Evolutionary conservation across 2,888 invertebrate species (phyloP).

Genomic region (Antheraea yamamai): DNA sequence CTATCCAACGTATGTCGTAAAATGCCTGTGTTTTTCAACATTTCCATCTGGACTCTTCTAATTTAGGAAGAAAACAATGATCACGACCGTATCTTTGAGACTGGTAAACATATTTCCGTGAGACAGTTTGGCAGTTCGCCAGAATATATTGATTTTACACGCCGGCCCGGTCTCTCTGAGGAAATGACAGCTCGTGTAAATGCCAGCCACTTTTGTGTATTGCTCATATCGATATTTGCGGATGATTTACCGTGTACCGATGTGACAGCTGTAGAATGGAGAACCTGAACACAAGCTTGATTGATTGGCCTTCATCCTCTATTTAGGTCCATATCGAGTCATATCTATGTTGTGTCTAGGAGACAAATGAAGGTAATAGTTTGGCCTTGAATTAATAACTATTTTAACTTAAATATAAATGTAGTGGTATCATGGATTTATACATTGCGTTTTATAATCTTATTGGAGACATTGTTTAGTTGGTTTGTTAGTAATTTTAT

Average conservation of each 20-base stretch:
- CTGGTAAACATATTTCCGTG: constrained; percentile 57
- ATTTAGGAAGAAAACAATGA: constrained; percentile 57
- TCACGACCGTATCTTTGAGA: constrained; percentile 45
- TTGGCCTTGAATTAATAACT: background rate
- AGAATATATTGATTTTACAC: constrained; percentile 54
- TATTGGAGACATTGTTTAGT: background rate
- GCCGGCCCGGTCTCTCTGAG: constrained; percentile 11
- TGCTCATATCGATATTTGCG: constrained; percentile 12
- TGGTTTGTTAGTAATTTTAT: background rate
- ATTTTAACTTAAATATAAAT: background rate
- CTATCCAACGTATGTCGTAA: constrained; percentile 1
- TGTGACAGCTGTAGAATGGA: constrained; percentile 8
- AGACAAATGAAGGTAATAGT: background rate
- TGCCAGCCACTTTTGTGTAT: constrained; percentile 16
- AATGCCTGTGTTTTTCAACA: constrained; percentile 7
- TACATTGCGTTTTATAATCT: background rate
- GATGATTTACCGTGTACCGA: constrained; percentile 15
- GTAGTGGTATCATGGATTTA: no score
- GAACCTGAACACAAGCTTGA: constrained; percentile 4
- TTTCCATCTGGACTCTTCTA: constrained; percentile 41
- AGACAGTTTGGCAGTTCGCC: constrained; percentile 46
- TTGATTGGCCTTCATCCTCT: constrained; percentile 9
- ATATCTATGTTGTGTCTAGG: background rate
- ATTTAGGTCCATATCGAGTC: background rate
- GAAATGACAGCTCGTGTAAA: constrained; percentile 13